Evolutionary conservation across 1,140 invertebrate species (phyloP), one percentile per base, ranked within the genome.

Genomic region (Drosophila lacteicornis): DNA sequence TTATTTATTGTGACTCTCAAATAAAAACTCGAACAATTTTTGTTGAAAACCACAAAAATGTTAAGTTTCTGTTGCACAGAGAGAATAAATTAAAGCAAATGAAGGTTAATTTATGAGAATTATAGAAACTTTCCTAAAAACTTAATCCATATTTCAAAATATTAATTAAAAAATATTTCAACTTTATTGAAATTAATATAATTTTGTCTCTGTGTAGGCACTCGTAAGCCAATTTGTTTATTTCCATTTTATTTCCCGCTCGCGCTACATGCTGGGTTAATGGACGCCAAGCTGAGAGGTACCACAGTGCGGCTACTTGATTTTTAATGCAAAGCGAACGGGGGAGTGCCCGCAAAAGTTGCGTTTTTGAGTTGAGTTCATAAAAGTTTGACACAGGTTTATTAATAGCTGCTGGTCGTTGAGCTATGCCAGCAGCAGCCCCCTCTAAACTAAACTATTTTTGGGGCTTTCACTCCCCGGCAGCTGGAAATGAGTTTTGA

Each of bases 321-420:
- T 77, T 77, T 77, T 68, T 77, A 78, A 77, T 78, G 56, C 50
- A 61, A 60, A 40, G 51, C 46, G 38, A 75, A 75, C 63, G 38
- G 27, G 33, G 43, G 49, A 51, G 38, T 40, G 42, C 38, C 74
- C 75, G 61, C 74, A 70, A 78, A 78, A 78, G 65, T 78, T 70
- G 51, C 71, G 51, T 70, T 73, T 66, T 76, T 50, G 71, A 75
- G 66, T 65, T 77, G 63, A 84, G 82, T 83, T 87, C 75, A 65
- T 73, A 68, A 83, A 87, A 87, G 77, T 87, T 87, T 87, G 77
- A 87, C 83, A 88, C 73, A 80, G 73, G 80, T 84, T 88, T 87
- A 87, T 87, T 87, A 87, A 87, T 87, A 83, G 80, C 84, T 69
- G 70, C 75, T 82, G 66, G 69, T 65, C 65, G 50, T 69, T 77